Base-by-base conservation (phyloP, 1,140 invertebrate species). In the Drosophila gunungcola region DNA sequence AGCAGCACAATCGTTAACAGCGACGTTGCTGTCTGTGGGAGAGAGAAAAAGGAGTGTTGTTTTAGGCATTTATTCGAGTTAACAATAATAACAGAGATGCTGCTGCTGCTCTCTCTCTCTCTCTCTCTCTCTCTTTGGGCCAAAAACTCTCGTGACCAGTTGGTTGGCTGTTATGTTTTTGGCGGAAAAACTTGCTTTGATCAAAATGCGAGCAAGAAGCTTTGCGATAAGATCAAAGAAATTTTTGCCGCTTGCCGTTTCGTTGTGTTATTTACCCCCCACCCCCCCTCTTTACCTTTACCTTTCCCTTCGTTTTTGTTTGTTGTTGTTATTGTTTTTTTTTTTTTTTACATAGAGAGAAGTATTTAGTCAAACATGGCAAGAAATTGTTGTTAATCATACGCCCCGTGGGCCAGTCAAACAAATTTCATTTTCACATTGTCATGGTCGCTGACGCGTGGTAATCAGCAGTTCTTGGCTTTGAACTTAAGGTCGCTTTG, bases 111-210 rank as follows among this genome's bases (percentile, higher is more conserved):
- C 48, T 34, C 12, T 13, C 51, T 16, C 34, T 72, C 11, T 11
- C 45, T 38, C 16, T 74, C 27, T n/a, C n/a, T n/a, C n/a, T n/a
- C n/a, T n/a, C n/a, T n/a, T 38, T 51, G 42, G 32, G 62, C 63
- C 65, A 72, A 16, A 48, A 27, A n/a, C 11, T 29, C 49, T 52
- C 49, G 49, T 21, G 49, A 36, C 13, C 60, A 62, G 55, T 56
- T 64, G 54, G 29, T 7, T 67, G 67, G 58, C 65, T 62, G 73
- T 74, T 80, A 77, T 83, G 67, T 85, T 91, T 88, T 90, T 91
- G 89, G 89, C 91, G 91, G 91, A 92, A 92, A 90, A 92, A 92
- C 91, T 92, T 82, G 90, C 91, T 92, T 92, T 92, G 91, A 92
- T 92, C 91, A 92, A 90, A 92, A 91, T 89, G 91, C 91, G 91